Evolutionary conservation across 2,797 vertebrate genomes (phyloP).

Genomic region (Peromyscus melanophrys): DNA sequence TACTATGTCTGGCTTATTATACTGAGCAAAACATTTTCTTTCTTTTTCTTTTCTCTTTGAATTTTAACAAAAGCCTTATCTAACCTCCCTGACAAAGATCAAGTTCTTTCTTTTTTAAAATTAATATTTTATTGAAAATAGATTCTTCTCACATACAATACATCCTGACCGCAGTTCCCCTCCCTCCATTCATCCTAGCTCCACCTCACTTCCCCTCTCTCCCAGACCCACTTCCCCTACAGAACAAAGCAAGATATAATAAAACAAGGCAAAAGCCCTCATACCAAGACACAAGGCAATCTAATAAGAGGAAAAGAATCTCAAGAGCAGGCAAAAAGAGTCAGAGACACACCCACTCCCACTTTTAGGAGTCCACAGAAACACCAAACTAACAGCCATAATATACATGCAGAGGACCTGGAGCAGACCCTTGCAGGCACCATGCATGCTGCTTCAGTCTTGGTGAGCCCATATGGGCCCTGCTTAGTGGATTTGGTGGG

Average conservation of each 20-base stretch:
- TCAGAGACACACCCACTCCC: not conserved
- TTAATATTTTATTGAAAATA: not conserved
- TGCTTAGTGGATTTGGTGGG: not conserved
- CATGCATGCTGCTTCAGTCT: not conserved
- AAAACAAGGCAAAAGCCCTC: not conserved
- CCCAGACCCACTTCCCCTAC: not conserved
- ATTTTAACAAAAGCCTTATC: not conserved
- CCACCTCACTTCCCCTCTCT: not conserved
- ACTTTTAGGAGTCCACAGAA: not conserved
- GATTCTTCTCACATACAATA: not conserved
- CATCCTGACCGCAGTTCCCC: not conserved
- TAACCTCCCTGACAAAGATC: not conserved
- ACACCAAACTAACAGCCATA: not conserved
- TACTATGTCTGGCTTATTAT: not conserved
- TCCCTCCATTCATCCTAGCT: not conserved
- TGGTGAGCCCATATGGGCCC: not conserved
- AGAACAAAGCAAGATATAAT: not conserved
- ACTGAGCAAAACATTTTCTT: slow-evolving; percentile 32
- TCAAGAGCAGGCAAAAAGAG: not conserved
- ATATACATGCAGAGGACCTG: not conserved
- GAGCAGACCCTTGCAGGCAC: not conserved
- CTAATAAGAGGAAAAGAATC: not conserved
- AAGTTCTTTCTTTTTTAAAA: not conserved
- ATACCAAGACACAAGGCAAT: not conserved
- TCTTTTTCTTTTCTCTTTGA: not conserved